phyloP scores from a whole-genome alignment of 2,113 vertebrate genomes.

The Morone chrysops region DNA sequence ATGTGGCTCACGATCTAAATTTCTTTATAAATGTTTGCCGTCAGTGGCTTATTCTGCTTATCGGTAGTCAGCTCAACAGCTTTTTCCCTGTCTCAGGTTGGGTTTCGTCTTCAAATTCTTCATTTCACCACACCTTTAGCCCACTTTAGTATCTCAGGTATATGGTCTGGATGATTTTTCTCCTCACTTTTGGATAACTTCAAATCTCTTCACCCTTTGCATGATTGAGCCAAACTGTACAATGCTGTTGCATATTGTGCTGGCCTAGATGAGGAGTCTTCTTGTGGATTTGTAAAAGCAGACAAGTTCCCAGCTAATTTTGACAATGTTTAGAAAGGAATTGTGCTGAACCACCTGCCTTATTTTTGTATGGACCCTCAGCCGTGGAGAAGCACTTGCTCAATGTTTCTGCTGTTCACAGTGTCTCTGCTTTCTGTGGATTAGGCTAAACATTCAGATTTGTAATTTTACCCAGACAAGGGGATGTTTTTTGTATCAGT shows the following conservation, averaged over 20 bases:
- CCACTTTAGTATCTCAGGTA: constrained; percentile 68
- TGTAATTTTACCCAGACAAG: constrained; percentile 75
- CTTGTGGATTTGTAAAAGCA: constrained; percentile 31
- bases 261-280: constrained; percentile 17
- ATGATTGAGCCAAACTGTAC: constrained; percentile 58
- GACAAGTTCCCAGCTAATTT: constrained; percentile 23
- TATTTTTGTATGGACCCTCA: constrained; percentile 62
- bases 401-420: constrained; percentile 54
- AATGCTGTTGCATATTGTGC: constrained; percentile 31
- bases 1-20: not conserved
- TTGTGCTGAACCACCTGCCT: constrained; percentile 53
- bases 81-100: constrained; percentile 12
- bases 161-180: constrained; percentile 36
- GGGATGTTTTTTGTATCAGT: constrained; percentile 79
- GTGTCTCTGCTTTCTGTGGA: constrained; percentile 65
- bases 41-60: not conserved
- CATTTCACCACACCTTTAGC: constrained; percentile 25
- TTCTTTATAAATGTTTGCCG: not conserved
- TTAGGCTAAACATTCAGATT: constrained; percentile 66
- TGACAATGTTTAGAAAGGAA: constrained; percentile 35
- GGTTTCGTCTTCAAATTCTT: constrained; percentile 31
- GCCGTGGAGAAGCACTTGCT: constrained; percentile 54
- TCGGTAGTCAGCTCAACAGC: not conserved
- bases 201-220: constrained; percentile 38
- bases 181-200: constrained; percentile 25